Conservation (phyloP, 2,797 vertebrate genomes). For the Karalla daura region DNA sequence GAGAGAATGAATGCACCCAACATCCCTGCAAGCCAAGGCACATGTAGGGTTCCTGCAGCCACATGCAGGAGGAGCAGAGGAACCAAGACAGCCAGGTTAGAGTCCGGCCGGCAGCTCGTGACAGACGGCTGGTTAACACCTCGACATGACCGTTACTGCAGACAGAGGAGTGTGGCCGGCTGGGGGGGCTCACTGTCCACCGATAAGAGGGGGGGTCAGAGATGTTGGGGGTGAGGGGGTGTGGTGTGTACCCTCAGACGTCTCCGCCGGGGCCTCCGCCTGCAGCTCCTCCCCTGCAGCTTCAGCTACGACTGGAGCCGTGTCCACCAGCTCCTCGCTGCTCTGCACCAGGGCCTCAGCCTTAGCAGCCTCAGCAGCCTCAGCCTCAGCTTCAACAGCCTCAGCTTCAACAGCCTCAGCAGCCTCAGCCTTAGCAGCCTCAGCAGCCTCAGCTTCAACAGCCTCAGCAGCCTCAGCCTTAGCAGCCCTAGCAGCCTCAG, state of each 20-base stretch:
- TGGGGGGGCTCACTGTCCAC: slow-evolving; percentile 37
- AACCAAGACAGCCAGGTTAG: background rate
- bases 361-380: slow-evolving; percentile 23
- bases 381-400: slow-evolving; percentile 44
- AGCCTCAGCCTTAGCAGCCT: background rate
- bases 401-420: slow-evolving; percentile 6
- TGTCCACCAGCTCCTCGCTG: slow-evolving; percentile 62
- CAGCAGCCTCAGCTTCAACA: background rate
- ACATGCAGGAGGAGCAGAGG: slow-evolving; percentile 5
- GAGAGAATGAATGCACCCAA: background rate
- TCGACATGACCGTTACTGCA: slow-evolving; percentile 8
- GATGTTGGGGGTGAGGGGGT: slow-evolving; percentile 50
- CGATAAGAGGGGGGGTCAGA: slow-evolving; percentile 45
- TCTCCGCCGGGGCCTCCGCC: slow-evolving; percentile 54
- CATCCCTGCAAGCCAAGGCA: background rate
- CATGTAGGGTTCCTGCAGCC: background rate
- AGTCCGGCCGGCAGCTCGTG: background rate
- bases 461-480: background rate
- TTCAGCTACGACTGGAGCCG: slow-evolving; percentile 51
- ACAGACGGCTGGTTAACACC: slow-evolving; percentile 20
- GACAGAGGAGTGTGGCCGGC: slow-evolving; percentile 21
- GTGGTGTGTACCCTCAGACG: slow-evolving; percentile 71
- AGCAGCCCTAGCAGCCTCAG: background rate
- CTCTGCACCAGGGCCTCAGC: slow-evolving; percentile 20
- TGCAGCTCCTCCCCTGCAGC: slow-evolving; percentile 72